Conservation (phyloP, 2,797 vertebrate genomes). For the Erpetoichthys calabaricus region DNA sequence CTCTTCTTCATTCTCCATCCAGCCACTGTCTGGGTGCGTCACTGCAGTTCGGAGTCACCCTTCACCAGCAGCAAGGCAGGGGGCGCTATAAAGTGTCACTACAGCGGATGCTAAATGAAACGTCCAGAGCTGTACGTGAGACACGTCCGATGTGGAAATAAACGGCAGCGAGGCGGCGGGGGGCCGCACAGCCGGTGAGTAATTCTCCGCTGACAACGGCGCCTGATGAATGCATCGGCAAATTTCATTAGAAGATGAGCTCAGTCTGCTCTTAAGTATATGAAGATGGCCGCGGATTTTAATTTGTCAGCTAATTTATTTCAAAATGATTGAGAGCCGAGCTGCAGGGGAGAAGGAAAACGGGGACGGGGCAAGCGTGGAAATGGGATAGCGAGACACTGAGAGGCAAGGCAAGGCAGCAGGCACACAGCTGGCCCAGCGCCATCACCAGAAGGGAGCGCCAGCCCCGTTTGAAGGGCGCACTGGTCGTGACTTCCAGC, state of each 20-base stretch:
- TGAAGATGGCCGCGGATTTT: slow-evolving; percentile 41
- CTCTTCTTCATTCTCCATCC: too few species aligned
- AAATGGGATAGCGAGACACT: too few species aligned
- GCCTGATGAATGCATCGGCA: slow-evolving; percentile 40
- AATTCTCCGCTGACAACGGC: slow-evolving; percentile 27
- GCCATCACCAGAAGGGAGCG: too few species aligned
- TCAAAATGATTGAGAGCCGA: slow-evolving; percentile 36
- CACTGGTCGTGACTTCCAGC: too few species aligned
- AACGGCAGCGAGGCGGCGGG: slow-evolving; percentile 36
- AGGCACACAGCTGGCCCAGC: too few species aligned
- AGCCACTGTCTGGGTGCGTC: too few species aligned
- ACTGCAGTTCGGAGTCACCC: too few species aligned
- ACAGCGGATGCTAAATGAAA: neutral
- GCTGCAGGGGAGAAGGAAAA: slow-evolving; percentile 9
- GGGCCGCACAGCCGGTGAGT: slow-evolving; percentile 13
- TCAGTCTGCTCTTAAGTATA: slow-evolving; percentile 30
- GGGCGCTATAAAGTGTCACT: neutral
- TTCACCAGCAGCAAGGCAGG: too few species aligned
- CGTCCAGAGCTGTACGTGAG: slow-evolving; percentile 1
- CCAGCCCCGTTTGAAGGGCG: too few species aligned
- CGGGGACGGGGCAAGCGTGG: too few species aligned
- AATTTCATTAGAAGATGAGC: slow-evolving; percentile 47
- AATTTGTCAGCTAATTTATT: slow-evolving; percentile 56
- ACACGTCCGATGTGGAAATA: slow-evolving; percentile 34
- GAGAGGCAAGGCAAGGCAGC: too few species aligned